Evolutionary conservation across 2,888 invertebrate species (phyloP).

Genomic region (Coecobrya sp.): DNA sequence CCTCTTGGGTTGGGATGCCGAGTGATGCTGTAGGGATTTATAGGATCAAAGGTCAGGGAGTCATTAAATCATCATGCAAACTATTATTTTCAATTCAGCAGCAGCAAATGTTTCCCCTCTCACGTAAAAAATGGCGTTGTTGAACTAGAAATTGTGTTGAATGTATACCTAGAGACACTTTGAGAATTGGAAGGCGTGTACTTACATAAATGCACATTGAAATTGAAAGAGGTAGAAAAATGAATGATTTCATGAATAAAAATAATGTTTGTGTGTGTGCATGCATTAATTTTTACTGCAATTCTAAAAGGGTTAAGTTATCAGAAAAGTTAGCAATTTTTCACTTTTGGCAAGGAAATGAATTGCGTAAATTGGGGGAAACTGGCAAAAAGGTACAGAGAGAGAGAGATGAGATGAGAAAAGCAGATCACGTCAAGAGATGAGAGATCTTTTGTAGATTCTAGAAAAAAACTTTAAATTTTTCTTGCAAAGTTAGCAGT

Average conservation of each 20-base stretch:
- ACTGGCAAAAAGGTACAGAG: background rate
- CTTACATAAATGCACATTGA: background rate
- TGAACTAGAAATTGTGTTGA: constrained; percentile 61
- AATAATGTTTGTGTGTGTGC: background rate
- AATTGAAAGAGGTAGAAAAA: background rate
- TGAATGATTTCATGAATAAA: constrained; percentile 12
- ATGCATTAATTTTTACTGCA: background rate
- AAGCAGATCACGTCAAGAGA: constrained; percentile 19
- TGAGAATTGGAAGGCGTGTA: constrained; percentile 57
- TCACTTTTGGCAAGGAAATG: constrained; percentile 43
- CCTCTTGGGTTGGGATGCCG: constrained; percentile 19
- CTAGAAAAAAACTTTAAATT: background rate
- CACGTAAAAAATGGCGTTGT: constrained; percentile 3
- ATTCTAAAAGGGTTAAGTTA: background rate
- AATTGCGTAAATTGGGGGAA: background rate
- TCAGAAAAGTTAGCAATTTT: background rate
- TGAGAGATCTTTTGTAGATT: background rate
- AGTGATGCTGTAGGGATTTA: constrained; percentile 7
- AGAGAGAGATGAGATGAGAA: too few species aligned
- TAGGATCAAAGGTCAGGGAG: constrained; percentile 75
- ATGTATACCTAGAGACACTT: too few species aligned
- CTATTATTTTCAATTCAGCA: constrained; percentile 56
- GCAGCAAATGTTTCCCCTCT: background rate
- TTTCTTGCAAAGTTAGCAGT: background rate
- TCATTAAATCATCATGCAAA: constrained; percentile 75